phyloP scores from a whole-genome alignment of 2,797 vertebrate species.

The Lepus townsendii region DNA sequence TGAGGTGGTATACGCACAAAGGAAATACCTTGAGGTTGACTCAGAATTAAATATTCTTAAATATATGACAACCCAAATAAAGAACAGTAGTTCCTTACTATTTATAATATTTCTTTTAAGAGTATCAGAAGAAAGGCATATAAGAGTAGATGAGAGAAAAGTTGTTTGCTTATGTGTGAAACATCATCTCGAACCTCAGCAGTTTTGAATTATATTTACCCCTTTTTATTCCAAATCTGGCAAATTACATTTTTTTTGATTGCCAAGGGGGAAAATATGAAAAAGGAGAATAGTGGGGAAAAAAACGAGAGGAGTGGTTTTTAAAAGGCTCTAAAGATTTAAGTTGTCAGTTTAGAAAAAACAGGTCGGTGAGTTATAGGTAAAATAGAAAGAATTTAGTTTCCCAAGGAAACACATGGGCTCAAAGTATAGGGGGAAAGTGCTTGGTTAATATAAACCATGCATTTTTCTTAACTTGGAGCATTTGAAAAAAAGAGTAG shows the following conservation, averaged over 20 bases:
- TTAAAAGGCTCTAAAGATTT: conserved; percentile 69
- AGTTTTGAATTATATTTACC: conserved; percentile 49
- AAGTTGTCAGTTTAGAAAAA: conserved; percentile 59
- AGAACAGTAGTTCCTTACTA: not conserved
- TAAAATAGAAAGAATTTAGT: conserved; percentile 72
- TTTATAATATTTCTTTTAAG: not conserved
- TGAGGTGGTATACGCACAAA: not conserved
- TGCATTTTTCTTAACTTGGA: conserved; percentile 73
- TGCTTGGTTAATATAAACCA: conserved; percentile 50
- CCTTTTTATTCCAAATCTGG: conserved; percentile 53
- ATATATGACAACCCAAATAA: conserved; percentile 4
- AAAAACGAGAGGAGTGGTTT: conserved; percentile 45
- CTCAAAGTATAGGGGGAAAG: conserved; percentile 55
- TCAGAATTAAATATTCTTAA: conserved; percentile 44
- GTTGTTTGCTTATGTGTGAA: conserved; percentile 34
- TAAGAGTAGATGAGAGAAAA: conserved; percentile 39
- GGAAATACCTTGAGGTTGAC: conserved; percentile 6
- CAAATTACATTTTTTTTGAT: conserved; percentile 56
- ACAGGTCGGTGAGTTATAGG: conserved; percentile 69
- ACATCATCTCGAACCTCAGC: not conserved
- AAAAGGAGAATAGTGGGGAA: conserved; percentile 29
- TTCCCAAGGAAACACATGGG: conserved; percentile 62
- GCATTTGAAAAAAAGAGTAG: conserved; percentile 51
- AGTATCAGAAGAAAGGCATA: conserved; percentile 47
- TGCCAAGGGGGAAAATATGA: conserved; percentile 37